Evolutionary conservation across 2,113 vertebrate species (phyloP).

Genomic region (Mionectes macconnelli): DNA sequence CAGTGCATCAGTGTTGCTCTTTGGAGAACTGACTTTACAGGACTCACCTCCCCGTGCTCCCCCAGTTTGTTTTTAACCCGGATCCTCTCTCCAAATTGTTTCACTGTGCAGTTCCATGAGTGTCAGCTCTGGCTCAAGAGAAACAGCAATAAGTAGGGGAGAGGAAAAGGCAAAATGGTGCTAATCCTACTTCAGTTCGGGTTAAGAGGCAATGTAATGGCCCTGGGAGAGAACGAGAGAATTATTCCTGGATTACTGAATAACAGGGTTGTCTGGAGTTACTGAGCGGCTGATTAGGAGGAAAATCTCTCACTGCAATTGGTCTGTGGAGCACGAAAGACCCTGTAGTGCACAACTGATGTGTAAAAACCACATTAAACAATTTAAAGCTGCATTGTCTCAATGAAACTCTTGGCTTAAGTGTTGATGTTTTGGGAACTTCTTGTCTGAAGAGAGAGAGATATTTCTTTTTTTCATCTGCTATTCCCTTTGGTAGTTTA

Average conservation of each 20-base stretch:
- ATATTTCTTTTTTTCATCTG: background rate
- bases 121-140: background rate
- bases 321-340: background rate
- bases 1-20: background rate
- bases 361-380: background rate
- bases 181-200: slow-evolving; percentile 24
- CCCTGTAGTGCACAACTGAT: background rate
- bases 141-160: background rate
- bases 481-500: background rate
- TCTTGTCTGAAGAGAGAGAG: background rate
- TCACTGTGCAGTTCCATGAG: background rate
- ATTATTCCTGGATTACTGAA: slow-evolving; percentile 44
- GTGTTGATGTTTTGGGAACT: background rate
- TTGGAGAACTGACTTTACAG: fast-evolving
- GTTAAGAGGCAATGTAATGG: slow-evolving; percentile 26
- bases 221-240: background rate
- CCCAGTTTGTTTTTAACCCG: background rate
- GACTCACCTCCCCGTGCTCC: background rate
- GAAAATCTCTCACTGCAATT: slow-evolving; percentile 20
- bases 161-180: background rate
- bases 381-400: background rate
- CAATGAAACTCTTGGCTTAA: background rate
- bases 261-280: slow-evolving; percentile 23
- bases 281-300: slow-evolving; percentile 17
- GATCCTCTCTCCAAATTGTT: fast-evolving